phyloP scores from a whole-genome alignment of 1,140 invertebrate genomes.

The Mizuhopecten yessoensis region DNA sequence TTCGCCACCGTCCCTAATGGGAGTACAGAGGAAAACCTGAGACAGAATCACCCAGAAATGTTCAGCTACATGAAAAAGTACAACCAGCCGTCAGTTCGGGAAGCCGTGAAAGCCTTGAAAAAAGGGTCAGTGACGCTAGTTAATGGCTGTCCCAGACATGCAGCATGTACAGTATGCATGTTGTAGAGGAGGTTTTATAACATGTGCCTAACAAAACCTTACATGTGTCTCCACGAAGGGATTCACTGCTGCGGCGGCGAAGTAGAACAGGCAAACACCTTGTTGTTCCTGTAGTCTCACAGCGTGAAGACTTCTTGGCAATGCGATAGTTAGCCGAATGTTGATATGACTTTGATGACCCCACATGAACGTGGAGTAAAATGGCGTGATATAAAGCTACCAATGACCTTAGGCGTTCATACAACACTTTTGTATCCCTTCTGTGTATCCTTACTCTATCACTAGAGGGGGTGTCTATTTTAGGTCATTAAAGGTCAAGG shows the following conservation, averaged over 20 bases:
- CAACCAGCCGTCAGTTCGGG: constrained; percentile 92
- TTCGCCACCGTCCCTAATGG: constrained; percentile 99
- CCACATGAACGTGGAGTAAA: no score
- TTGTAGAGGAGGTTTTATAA: neutral
- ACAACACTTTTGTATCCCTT: no score
- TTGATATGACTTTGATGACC: no score
- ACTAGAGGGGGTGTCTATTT: no score
- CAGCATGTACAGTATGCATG: neutral
- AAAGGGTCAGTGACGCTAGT: constrained; percentile 87
- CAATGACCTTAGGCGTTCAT: no score
- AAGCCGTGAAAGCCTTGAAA: constrained; percentile 94
- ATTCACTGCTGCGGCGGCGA: neutral
- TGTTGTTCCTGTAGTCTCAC: neutral
- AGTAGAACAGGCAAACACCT: neutral
- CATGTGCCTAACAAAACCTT: neutral
- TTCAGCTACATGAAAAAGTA: constrained; percentile 95
- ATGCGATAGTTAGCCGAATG: neutral
- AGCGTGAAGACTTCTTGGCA: neutral
- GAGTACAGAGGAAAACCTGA: constrained; percentile 96
- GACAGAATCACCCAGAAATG: constrained; percentile 91
- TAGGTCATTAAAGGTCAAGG: no score
- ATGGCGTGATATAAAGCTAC: no score
- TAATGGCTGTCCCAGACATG: neutral
- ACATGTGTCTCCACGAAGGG: neutral
- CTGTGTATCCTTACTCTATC: no score